Base-by-base conservation (phyloP, 2,888 invertebrate genomes). In the Troilus luridus region DNA sequence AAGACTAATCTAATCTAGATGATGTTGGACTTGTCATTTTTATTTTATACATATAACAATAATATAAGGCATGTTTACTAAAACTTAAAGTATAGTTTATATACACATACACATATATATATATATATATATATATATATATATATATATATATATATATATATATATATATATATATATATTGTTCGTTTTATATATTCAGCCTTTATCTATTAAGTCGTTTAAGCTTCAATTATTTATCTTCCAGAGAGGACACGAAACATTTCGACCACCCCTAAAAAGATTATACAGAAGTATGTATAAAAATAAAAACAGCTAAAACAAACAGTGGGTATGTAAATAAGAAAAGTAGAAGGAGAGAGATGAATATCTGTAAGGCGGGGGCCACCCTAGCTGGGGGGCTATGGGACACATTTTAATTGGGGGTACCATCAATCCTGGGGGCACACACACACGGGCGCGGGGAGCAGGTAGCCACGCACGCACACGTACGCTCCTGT, bases 321-420 rank as follows among this genome's bases (percentile, higher is more conserved):
- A 77, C 72, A 85, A 85, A 85, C 56, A 56, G 85, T 56, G 54
- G 85, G 85, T 56, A 58, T 85, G 85, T 58, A 90, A 90, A 89
- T 89, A 89, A 89, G 77, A 56, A 24, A 59, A 77, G n/a, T 24
- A 56, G 24, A 72, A 77, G 17, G 21, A 54, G 67, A 41, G 88
- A 90, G 90, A 90, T 90, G 89, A 56, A 72, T 67, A 89, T 56
- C 58, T 89, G 67, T 67, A 59, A 24, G 24, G 56, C 1, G 58
- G 59, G 24, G 90, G 77, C 90, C 90, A 90, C 90, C 90, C 90
- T 90, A 58, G 72, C 77, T n/a, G 77, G 56, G 41, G 41, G 77
- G 72, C 67, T 24, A 72, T 89, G 89, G 90, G 90, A 90, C 90
- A 90, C 90, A 77, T 72, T 90, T 90, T 90, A 90, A 90, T 90